Evolutionary conservation across 2,888 invertebrate genomes (phyloP), one percentile per base, ranked within the genome.

Genomic region (Aromia moschata): DNA sequence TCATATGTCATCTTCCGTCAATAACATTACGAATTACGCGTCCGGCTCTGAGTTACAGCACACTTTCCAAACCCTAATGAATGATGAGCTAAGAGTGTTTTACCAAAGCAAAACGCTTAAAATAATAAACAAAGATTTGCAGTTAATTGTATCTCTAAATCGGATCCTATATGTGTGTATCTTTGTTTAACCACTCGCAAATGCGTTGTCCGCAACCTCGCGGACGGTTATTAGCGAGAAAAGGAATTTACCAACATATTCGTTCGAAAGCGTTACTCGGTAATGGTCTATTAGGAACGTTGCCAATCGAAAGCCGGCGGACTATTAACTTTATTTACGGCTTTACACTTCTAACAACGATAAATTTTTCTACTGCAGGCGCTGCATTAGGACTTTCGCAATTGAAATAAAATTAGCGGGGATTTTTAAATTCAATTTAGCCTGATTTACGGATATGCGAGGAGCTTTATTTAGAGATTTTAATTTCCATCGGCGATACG

Each of bases 211-310:
- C 63, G 62, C 67, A 60, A 60, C 53, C 57, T 62, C 58, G 62
- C 64, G 56, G 62, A 58, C 58, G 54, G 64, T 59, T 70, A 67
- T 68, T 60, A 58, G 56, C 44, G 55, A 40, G 44, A 58, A 59
- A 68, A 69, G 67, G 56, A 60, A 70, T 64, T 62, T 62, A 70
- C 61, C 68, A 62, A 59, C 68, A 64, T 61, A 65, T 64, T 68
- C 58, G 58, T 63, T 66, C 56, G 65, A 64, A 67, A 69, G 63
- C 62, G 66, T 38, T 45, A 49, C 55, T 60, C 60, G 57, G 57
- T 69, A 69, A 70, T 67, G 60, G 69, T 51, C 70, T 66, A 70
- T 70, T 70, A 70, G 70, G 69, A 70, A 61, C 62, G 64, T 66
- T 70, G 70, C 69, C 70, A 70, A 66, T 70, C 62, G 68, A 62